A percentile compares a stretch with the other conserved stretches of the same genome.
phyloP scores from a whole-genome alignment of 2,888 invertebrate species.

The Steinernema carpocapsae region DNA sequence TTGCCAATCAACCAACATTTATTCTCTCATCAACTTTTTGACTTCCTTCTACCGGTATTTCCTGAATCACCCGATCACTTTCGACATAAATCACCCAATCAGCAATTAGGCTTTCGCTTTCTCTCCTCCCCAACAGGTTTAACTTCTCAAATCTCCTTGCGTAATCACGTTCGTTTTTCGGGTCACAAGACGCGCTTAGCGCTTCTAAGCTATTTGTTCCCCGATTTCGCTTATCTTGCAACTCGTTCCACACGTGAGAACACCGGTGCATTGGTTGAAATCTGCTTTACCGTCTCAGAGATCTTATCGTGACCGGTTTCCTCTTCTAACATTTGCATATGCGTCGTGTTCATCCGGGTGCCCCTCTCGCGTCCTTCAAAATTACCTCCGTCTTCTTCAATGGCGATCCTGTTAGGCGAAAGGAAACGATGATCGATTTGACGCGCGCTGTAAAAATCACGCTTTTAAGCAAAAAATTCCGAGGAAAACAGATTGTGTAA shows the following conservation, averaged over 20 bases:
- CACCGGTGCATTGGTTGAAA: not conserved
- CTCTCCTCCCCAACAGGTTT: conserved; percentile 13
- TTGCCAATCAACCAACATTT: too few species aligned
- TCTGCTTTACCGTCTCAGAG: not conserved
- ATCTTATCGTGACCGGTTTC: conserved; percentile 19
- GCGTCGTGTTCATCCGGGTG: not conserved
- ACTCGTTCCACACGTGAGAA: not conserved
- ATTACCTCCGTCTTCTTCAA: not conserved
- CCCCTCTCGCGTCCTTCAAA: not conserved
- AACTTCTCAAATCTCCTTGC: conserved; percentile 10
- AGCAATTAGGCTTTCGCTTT: conserved; percentile 6
- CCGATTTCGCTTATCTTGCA: not conserved
- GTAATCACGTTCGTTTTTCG: conserved; percentile 5
- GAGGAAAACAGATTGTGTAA: too few species aligned
- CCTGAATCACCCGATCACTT: too few species aligned
- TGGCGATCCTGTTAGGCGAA: not conserved
- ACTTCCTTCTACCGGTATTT: too few species aligned
- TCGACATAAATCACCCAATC: conserved; percentile 17
- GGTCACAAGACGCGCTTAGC: conserved; percentile 3
- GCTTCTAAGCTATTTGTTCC: not conserved
- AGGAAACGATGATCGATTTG: too few species aligned
- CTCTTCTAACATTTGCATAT: not conserved
- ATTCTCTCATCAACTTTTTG: too few species aligned
- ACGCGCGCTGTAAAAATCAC: not conserved
- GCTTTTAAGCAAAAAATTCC: not conserved